phyloP scores from a whole-genome alignment of 2,113 vertebrate genomes.

The Neodontobutis hainanensis region DNA sequence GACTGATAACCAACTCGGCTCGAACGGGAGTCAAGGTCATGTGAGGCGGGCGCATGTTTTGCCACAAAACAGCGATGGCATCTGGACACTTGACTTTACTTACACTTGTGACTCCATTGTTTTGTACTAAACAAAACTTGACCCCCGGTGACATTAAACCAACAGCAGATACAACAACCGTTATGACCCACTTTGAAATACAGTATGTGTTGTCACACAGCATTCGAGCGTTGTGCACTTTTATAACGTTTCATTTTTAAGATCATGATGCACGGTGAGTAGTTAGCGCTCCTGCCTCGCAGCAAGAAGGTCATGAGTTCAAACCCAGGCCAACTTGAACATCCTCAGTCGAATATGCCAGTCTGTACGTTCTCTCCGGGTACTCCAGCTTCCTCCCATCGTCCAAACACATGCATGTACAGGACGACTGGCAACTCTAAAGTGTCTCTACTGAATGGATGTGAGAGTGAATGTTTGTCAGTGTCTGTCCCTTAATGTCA shows the following conservation, averaged over 20 bases:
- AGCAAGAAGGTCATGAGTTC: too few relatives aligned
- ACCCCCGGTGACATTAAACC: slow-evolving; percentile 8
- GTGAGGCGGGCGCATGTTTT: slow-evolving; percentile 4
- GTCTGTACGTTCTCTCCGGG: too few relatives aligned
- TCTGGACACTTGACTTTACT: not conserved
- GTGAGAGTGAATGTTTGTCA: not conserved
- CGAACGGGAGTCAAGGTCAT: slow-evolving; percentile 31
- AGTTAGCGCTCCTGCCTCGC: too few relatives aligned
- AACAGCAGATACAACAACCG: slow-evolving; percentile 1
- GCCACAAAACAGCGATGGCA: slow-evolving; percentile 10
- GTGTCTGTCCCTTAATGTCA: too few relatives aligned
- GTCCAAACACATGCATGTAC: too few relatives aligned
- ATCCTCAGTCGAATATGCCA: too few relatives aligned
- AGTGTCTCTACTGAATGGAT: too few relatives aligned
- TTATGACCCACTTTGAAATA: not conserved
- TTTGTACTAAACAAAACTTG: slow-evolving; percentile 34
- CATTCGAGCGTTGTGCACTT: not conserved
- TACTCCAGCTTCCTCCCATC: too few relatives aligned
- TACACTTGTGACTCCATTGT: slow-evolving; percentile 9
- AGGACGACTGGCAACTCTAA: too few relatives aligned
- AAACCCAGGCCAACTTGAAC: too few relatives aligned
- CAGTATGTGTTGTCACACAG: slow-evolving; percentile 3
- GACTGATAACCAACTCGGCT: slow-evolving; percentile 18
- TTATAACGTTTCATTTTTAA: too few relatives aligned
- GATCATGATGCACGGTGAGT: too few relatives aligned